Evolutionary conservation across 2,113 vertebrate genomes (phyloP).

Genomic region (Alligator mississippiensis): DNA sequence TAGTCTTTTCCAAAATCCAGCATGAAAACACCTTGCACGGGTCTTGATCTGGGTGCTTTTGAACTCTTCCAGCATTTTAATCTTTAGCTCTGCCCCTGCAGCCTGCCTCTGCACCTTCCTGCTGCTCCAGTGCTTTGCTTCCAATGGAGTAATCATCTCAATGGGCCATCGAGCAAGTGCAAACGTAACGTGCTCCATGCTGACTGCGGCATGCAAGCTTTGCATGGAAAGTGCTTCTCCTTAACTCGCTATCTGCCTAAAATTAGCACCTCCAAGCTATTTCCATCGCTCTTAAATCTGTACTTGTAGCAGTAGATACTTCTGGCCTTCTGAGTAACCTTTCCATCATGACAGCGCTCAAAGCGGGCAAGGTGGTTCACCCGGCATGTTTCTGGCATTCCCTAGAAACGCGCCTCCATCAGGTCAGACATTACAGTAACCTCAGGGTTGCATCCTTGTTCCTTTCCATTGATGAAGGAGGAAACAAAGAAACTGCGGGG

Average conservation of each 20-base stretch:
- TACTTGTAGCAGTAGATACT: background rate
- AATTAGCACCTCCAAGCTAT: background rate
- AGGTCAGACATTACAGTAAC: no score
- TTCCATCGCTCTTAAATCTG: background rate
- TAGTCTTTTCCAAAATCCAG: conserved; percentile 23
- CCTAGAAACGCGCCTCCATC: no score
- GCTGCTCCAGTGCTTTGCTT: background rate
- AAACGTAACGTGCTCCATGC: background rate
- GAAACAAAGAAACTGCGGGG: no score
- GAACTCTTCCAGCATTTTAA: background rate
- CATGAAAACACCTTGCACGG: background rate
- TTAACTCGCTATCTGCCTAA: accelerated
- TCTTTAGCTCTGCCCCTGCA: background rate
- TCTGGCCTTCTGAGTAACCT: no score
- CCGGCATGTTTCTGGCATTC: no score
- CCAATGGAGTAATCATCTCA: background rate
- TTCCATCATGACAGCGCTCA: no score
- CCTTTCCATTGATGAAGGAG: no score
- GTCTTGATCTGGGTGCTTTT: background rate
- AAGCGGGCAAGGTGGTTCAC: no score
- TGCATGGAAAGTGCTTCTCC: background rate
- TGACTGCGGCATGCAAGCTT: background rate
- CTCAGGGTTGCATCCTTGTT: no score
- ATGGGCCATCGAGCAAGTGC: accelerated
- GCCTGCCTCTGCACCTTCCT: background rate